These are phyloP conservation scores for Chironomus riparius DNA, from an alignment of 2,888 invertebrate species.

Conservation along the genomic window DNA sequence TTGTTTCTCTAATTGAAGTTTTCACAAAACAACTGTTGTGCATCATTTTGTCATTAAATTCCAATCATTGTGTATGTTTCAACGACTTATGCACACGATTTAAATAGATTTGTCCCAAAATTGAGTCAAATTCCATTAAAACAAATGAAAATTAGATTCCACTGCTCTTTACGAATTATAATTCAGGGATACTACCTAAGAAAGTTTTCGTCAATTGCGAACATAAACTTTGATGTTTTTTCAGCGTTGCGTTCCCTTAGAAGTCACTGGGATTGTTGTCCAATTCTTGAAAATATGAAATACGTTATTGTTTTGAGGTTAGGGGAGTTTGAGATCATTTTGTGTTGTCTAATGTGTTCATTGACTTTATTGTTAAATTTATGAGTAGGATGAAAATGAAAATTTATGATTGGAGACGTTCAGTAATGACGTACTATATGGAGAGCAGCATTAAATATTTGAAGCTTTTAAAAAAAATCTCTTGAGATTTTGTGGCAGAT, in stretches of 20 bases:
- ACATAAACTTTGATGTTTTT: background rate
- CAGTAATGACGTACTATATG: too few relatives aligned
- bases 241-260: background rate
- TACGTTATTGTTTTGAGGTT: background rate
- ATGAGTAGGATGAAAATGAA: too few relatives aligned
- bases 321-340: too few relatives aligned
- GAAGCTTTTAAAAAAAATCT: too few relatives aligned
- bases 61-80: background rate
- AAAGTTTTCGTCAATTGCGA: background rate
- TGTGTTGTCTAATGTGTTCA: too few relatives aligned
- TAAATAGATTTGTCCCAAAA: background rate
- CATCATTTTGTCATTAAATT: background rate
- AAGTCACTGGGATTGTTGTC: background rate
- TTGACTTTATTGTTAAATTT: too few relatives aligned
- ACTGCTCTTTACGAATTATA: background rate
- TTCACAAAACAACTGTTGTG: background rate
- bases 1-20: background rate
- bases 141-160: constrained; percentile 3
- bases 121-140: background rate
- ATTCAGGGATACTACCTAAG: background rate
- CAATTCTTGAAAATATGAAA: background rate
- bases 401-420: too few relatives aligned
- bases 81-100: background rate
- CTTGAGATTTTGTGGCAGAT: too few relatives aligned
- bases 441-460: too few relatives aligned